A percentile compares a stretch with the other conserved stretches of the same genome.
Evolutionary conservation across 2,113 vertebrate species (phyloP).

Genomic region (Ascaphus truei): DNA sequence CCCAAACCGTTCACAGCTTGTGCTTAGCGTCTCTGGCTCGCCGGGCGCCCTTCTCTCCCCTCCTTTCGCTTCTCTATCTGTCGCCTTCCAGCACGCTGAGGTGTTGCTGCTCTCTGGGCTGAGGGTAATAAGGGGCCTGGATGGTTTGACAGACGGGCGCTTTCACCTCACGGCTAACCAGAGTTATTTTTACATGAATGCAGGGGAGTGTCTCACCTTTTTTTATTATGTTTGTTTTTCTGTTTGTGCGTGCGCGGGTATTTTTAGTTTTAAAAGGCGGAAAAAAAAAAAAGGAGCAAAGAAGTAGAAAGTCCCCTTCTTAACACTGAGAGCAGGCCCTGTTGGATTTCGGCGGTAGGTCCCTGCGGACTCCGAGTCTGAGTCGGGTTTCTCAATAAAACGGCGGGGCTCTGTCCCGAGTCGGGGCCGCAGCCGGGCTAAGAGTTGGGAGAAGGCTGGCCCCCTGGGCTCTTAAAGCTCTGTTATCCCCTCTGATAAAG

Average conservation of each 20-base stretch:
- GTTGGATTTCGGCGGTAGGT: constrained; percentile 29
- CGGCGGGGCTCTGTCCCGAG: neutral
- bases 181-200: constrained; percentile 53
- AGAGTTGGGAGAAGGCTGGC: constrained; percentile 1
- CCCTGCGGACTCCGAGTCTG: constrained; percentile 26
- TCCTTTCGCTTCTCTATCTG: constrained; percentile 20
- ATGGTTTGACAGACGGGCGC: constrained; percentile 58
- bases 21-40: constrained; percentile 44
- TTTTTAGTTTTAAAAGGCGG: constrained; percentile 49
- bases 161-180: constrained; percentile 49
- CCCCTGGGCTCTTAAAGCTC: neutral
- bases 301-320: constrained; percentile 17
- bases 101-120: constrained; percentile 19
- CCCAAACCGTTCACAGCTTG: constrained; percentile 41
- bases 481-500: constrained; percentile 9
- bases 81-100: constrained; percentile 13
- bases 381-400: constrained; percentile 36
- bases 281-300: constrained; percentile 32
- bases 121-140: constrained; percentile 62
- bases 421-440: constrained; percentile 9
- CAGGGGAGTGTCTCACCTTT: constrained; percentile 62
- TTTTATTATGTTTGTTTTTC: constrained; percentile 61
- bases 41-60: constrained; percentile 53
- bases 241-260: constrained; percentile 45
- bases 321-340: constrained; percentile 29